Conservation (phyloP, 2,888 invertebrate species). For the Nomada fabriciana region DNA sequence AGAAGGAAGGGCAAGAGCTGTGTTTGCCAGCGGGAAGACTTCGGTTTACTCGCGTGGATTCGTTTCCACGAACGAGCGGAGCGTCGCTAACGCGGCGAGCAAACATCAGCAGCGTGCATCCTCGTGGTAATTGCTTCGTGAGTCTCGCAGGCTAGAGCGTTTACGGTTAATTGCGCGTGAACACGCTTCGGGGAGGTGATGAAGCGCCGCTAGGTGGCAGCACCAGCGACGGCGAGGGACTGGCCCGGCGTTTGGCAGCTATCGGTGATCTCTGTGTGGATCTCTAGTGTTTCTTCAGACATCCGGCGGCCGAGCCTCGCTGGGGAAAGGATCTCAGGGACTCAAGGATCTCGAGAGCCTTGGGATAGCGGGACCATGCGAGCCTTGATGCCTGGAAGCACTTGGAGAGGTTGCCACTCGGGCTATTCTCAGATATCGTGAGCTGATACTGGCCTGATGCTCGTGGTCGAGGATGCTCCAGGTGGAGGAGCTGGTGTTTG, state of each 20-base stretch:
- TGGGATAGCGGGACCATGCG: not conserved
- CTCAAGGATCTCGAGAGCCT: not conserved
- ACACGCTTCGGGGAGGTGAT: slow-evolving; percentile 5
- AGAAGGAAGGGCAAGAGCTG: not conserved
- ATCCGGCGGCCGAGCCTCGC: too few species aligned
- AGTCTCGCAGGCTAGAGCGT: not conserved
- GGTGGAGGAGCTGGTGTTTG: not conserved
- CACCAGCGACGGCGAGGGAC: too few species aligned
- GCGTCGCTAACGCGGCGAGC: slow-evolving; percentile 41
- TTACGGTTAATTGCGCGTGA: slow-evolving; percentile 34
- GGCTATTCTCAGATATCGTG: not conserved
- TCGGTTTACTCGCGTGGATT: slow-evolving; percentile 23
- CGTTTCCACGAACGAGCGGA: slow-evolving; percentile 34
- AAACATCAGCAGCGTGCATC: slow-evolving; percentile 45
- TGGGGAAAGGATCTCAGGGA: too few species aligned
- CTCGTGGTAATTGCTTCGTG: slow-evolving; percentile 25
- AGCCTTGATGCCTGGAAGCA: too few species aligned
- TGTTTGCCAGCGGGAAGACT: slow-evolving; percentile 19
- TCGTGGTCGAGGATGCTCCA: not conserved
- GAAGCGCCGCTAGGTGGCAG: not conserved
- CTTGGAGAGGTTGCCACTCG: not conserved
- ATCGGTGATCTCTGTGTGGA: too few species aligned
- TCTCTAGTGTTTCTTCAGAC: too few species aligned
- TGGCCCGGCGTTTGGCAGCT: too few species aligned
- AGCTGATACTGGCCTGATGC: not conserved